Evolutionary conservation across 2,113 vertebrate genomes (phyloP).

Genomic region (Lontra canadensis): DNA sequence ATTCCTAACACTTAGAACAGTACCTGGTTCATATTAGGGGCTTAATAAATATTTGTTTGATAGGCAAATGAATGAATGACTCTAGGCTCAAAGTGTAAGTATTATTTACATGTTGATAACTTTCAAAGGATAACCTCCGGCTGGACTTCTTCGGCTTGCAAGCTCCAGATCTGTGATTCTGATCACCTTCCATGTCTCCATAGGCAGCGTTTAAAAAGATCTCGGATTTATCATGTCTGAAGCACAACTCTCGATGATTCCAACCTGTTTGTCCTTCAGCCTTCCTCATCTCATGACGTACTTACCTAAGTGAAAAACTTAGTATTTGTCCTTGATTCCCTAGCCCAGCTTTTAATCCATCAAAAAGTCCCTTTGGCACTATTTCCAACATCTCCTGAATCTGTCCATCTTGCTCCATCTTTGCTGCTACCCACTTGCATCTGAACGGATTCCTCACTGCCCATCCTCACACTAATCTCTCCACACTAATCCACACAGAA

Average conservation of each 20-base stretch:
- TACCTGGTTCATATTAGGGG: not conserved
- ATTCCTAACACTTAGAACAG: not conserved
- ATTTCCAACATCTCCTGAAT: not conserved
- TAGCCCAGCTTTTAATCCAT: not conserved
- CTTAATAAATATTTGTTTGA: not conserved
- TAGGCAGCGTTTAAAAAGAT: not conserved
- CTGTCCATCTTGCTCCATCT: not conserved
- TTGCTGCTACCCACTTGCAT: not conserved
- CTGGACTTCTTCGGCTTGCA: not conserved
- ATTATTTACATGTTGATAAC: not conserved
- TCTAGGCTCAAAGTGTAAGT: not conserved
- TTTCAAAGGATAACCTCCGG: not conserved
- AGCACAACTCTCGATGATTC: not conserved
- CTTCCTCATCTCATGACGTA: not conserved
- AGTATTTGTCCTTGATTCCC: not conserved
- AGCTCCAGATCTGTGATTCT: not conserved
- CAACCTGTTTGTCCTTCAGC: not conserved
- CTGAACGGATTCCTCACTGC: not conserved
- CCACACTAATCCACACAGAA: not conserved
- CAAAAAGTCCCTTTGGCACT: not conserved
- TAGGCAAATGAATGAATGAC: not conserved
- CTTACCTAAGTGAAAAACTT: not conserved
- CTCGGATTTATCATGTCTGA: not conserved
- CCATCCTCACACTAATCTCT: not conserved
- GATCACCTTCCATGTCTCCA: not conserved